Evolutionary conservation across 2,888 invertebrate species (phyloP), one percentile per base, ranked within the genome.

Genomic region (Yponomeuta evonymella): DNA sequence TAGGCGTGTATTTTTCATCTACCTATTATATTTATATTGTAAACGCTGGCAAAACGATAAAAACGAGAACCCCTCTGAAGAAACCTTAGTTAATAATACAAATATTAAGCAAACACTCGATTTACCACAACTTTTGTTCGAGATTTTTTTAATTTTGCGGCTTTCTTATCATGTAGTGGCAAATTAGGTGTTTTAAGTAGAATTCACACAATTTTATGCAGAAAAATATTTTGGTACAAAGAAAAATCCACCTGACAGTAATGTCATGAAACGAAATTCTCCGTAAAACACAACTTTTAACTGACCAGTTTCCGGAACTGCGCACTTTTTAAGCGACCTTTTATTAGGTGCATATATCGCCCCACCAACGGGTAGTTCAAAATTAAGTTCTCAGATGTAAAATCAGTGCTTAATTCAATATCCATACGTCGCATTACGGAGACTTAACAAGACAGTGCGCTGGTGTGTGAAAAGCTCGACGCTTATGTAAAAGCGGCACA

Each of bases 401-500:
- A 70, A 63, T 72, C 51, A 72, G 70, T 70, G 6, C 43, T 8
- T 43, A 72, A 72, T 72, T 72, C 51, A 72, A 72, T 72, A 72
- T 72, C 70, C 64, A 62, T 48, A 66, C 67, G 43, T 72, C 72
- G 66, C 67, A 70, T 70, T 69, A 72, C 70, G 48, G 29, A n/a
- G 64, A 69, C 48, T 63, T 72, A 72, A 72, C 70, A 69, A 72
- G 72, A 72, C 67, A 67, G 69, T 71, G 69, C 70, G 67, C 48
- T 64, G 69, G 70, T 67, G 72, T 73, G 73, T 69, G 70, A 72
- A 76, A 71, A 73, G 76, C 75, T 79, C 69, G 48, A 58, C 48
- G 58, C 58, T 75, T 77, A 75, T 79, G 76, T 76, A 76, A 77
- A 78, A 75, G 75, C 76, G 75, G 76, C 77, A 78, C 79, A 78